phyloP scores from a whole-genome alignment of 2,888 invertebrate genomes.

The Leucozona laternaria region DNA sequence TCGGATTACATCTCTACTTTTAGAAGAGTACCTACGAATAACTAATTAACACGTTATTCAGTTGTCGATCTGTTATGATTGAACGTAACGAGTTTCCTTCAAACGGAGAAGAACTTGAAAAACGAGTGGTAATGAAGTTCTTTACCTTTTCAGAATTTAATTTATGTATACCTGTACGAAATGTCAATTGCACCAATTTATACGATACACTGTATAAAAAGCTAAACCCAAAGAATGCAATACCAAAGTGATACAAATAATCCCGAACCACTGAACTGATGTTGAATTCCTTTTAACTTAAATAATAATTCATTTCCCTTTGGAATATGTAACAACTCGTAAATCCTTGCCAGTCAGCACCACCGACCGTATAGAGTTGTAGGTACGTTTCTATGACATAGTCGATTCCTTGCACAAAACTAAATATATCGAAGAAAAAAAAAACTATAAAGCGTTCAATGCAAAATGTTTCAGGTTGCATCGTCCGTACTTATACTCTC shows the following conservation, averaged over 20 bases:
- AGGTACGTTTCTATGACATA: constrained; percentile 39
- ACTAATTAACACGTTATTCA: no score
- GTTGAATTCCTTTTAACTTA: constrained; percentile 42
- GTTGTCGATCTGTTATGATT: no score
- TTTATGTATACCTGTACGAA: no score
- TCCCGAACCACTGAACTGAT: constrained; percentile 40
- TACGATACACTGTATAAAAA: not conserved
- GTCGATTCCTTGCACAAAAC: constrained; percentile 41
- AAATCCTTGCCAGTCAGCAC: constrained; percentile 43
- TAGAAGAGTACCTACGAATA: no score
- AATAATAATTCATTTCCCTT: constrained; percentile 59
- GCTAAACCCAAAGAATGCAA: not conserved
- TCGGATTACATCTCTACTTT: no score
- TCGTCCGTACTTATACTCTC: constrained; percentile 1
- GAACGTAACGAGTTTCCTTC: no score
- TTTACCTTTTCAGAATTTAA: not conserved
- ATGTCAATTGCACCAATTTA: constrained; percentile 1
- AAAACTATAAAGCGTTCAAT: constrained; percentile 30
- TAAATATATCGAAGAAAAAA: constrained; percentile 40
- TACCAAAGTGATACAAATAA: constrained; percentile 41
- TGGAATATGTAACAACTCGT: constrained; percentile 34
- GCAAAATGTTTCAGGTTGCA: constrained; percentile 47
- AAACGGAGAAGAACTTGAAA: no score
- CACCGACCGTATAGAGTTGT: not conserved
- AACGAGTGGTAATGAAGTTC: no score